Evolutionary conservation across 2,888 invertebrate genomes (phyloP), one percentile per base, ranked within the genome.

Genomic region (Mechanitis mazaeus): DNA sequence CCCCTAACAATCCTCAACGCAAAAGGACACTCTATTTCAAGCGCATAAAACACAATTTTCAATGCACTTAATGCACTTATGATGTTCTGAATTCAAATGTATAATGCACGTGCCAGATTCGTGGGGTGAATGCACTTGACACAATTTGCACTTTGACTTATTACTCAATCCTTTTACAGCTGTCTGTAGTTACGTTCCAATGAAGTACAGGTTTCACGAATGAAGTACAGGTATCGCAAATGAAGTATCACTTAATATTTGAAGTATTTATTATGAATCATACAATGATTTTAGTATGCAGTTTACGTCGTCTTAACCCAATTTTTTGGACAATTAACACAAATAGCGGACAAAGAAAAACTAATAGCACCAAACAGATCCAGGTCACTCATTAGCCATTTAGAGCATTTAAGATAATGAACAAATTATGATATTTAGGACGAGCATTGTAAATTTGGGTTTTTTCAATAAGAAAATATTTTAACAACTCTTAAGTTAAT

Each of bases 51-150:
- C 55, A 12, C 31, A 64, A 31, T 56, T 55, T 64, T 53, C 35
- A 60, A 59, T 65, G 46, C 38, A 61, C 35, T 31, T 5, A 50
- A 58, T 63, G 68, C 62, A 65, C 58, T 68, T 72, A 56, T 55
- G 58, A 47, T 66, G 63, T 69, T 71, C 45, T 56, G 59, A 64
- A 61, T 63, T 65, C 54, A 45, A 60, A 56, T 42, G 56, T 53
- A 64, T 60, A 66, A 60, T 77, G 75, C 84, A 85, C 86, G 85
- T 85, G 85, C 83, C 74, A 71, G 72, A 73, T 81, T 83, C 76
- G 74, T 69, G 78, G 77, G 87, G 84, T 87, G 73, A 85, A 80
- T 75, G 83, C 76, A 79, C 83, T 80, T 76, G 78, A 79, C 83
- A 79, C 64, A 75, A 71, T 76, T 75, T 84, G 83, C 83, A 82